Percentiles rank a stretch among this genome's conserved stretches.
Evolutionary conservation across 1,140 invertebrate genomes (phyloP).

Genomic region (Brachionus paranguensis): DNA sequence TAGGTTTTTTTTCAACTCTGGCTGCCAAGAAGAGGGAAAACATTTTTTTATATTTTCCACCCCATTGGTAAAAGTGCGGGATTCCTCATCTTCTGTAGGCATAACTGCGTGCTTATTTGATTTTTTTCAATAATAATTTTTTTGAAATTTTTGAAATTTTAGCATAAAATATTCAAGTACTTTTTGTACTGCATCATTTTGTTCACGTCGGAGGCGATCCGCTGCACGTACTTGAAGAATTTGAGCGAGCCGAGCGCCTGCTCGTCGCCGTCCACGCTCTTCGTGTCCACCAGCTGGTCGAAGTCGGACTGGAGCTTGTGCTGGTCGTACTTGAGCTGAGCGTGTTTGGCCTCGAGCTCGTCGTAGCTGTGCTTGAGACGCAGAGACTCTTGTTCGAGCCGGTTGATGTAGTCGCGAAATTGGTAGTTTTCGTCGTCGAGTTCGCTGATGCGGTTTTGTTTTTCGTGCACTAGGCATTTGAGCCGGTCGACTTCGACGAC

Average conservation of each 20-base stretch:
- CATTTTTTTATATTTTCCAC: no score
- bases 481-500: background rate
- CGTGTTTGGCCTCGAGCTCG: background rate
- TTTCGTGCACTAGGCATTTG: background rate
- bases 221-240: background rate
- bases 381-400: background rate
- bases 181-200: constrained; percentile 25
- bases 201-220: background rate
- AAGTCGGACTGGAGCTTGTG: background rate
- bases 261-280: background rate
- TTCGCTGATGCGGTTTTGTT: background rate
- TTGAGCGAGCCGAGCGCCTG: background rate
- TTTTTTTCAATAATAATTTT: no score
- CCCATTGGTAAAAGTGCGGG: no score
- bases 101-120: no score
- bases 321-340: background rate
- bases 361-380: background rate
- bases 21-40: no score
- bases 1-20: no score
- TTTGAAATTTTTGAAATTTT: no score
- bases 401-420: background rate
- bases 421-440: constrained; percentile 4
- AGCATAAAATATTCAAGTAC: background rate
- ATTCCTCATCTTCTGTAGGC: no score
- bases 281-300: background rate